Base-by-base conservation (phyloP, 2,113 vertebrate genomes). In the Apodemus speciosus region DNA sequence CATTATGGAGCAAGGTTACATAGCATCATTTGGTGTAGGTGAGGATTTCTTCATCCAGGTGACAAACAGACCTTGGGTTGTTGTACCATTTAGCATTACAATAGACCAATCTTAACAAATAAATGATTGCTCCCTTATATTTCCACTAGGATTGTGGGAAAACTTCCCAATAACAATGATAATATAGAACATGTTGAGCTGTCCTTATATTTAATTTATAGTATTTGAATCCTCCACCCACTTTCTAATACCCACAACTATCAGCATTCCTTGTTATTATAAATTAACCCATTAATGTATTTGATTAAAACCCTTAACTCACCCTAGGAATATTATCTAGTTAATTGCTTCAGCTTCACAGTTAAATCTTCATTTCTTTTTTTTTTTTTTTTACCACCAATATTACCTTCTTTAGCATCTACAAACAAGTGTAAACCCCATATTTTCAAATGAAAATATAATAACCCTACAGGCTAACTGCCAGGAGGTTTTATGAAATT, bases 91-190 rank as follows among this genome's bases (percentile, higher is more conserved):
- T 32, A 66, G 64, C 30, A 66, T 32, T 32, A 32, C 3, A 66
- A 1, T 66, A 30, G 9, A 1, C 62, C 30, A 64, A 64, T 66
- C 11, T 66, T 66, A 66, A 32, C 30, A 66, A 4, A 8, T 49
- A 6, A 1, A n/a, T 51, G 16, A 20, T 4, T 20, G 9, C 5
- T 30, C 27, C 2, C 3, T 35, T 0, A 69, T 32, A 4, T 3
- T 35, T 46, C n/a, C 46, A 8, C 4, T 56, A 2, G 2, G 21
- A 18, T 32, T 43, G 27, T 58, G 10, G 25, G 9, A 27, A 5
- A 68, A 46, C 18, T 14, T 43, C 0, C 10, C 11, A 18, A 30
- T 71, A 90, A 14, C 43, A 56, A 8, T 66, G 9, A 66, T 62
- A 40, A 64, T 35, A 49, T 1, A 49, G 30, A 58, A 38, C 1